Conservation (phyloP, 2,888 invertebrate genomes). For the Hemicrepidius hirtus region DNA sequence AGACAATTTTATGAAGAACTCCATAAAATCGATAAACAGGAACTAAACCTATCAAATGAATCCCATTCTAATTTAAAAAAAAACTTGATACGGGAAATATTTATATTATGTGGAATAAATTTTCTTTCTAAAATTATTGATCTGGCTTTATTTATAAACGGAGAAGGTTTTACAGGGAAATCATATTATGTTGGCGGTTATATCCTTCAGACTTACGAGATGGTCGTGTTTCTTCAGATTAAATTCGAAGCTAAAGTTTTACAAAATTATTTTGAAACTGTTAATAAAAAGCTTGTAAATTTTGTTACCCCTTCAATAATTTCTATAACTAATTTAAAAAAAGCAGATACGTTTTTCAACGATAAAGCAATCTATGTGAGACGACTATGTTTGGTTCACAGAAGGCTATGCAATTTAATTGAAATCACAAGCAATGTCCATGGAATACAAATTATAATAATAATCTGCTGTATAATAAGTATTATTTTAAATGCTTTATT, state of each 20-base stretch:
- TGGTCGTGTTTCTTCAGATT: conserved; percentile 7
- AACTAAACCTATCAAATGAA: not conserved
- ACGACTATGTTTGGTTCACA: not conserved
- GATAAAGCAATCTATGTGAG: not conserved
- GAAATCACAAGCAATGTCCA: not conserved
- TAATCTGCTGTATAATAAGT: not conserved
- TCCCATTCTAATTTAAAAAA: not conserved
- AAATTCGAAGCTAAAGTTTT: not conserved
- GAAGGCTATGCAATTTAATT: not conserved
- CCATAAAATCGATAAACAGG: not conserved
- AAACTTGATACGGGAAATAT: not conserved
- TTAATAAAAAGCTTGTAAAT: not conserved
- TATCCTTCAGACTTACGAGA: not conserved
- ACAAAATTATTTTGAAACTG: not conserved
- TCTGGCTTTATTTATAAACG: not conserved
- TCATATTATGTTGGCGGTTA: conserved; percentile 13
- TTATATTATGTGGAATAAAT: not conserved
- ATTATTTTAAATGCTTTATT: not conserved
- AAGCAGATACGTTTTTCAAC: not conserved
- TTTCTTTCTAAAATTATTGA: not conserved
- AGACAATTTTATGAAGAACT: conserved; percentile 7
- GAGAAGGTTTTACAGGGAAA: not conserved
- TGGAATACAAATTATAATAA: not conserved
- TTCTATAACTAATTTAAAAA: not conserved
- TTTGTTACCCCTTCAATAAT: not conserved